phyloP scores from a whole-genome alignment of 2,113 vertebrate genomes.

The Noturus placidus region DNA sequence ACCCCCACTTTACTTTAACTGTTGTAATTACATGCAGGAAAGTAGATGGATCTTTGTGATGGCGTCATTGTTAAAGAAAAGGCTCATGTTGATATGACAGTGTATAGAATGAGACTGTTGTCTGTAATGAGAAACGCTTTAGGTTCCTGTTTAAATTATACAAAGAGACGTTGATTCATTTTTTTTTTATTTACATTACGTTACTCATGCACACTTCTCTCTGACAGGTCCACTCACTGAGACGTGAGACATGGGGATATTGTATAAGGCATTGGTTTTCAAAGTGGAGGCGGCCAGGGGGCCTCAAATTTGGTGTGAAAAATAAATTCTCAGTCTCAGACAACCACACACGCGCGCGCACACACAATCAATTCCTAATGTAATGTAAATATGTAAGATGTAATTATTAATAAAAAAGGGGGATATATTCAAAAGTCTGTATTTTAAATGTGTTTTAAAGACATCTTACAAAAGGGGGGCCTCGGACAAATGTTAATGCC shows the following conservation, averaged over 20 bases:
- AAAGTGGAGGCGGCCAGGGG: too few relatives aligned
- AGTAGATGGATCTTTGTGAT: slow-evolving; percentile 63
- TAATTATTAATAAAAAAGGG: too few relatives aligned
- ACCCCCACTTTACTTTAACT: background rate
- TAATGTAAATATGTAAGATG: too few relatives aligned
- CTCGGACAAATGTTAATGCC: too few relatives aligned
- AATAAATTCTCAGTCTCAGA: too few relatives aligned
- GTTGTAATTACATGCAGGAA: slow-evolving; percentile 66
- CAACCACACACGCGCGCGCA: too few relatives aligned
- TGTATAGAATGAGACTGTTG: background rate
- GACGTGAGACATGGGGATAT: background rate
- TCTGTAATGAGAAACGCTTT: background rate
- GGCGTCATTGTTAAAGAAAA: slow-evolving; percentile 49
- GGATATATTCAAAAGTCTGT: too few relatives aligned
- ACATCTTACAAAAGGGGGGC: too few relatives aligned
- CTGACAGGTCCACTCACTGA: background rate
- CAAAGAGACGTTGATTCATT: background rate
- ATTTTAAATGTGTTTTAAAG: too few relatives aligned
- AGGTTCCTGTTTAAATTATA: background rate
- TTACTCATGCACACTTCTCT: background rate
- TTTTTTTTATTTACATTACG: background rate
- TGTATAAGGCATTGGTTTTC: background rate
- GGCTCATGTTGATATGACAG: background rate
- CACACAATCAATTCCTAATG: too few relatives aligned
- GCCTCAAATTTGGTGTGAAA: too few relatives aligned